Evolutionary conservation across 2,888 invertebrate species (phyloP), one percentile per base, ranked within the genome.

Genomic region (Cetonia aurata): DNA sequence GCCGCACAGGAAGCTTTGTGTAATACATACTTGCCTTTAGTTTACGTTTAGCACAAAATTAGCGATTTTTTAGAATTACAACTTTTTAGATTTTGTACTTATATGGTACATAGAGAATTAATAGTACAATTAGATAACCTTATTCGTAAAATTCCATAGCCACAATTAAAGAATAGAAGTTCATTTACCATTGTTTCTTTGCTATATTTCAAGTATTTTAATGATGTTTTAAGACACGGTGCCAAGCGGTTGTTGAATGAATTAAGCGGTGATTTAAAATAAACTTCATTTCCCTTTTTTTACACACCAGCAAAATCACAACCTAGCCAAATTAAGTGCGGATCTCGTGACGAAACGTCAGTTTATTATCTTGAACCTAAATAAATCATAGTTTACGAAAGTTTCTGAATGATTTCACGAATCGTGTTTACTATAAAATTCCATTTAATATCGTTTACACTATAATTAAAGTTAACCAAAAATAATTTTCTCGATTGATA

Each of bases 221-320:
- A 65, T 65, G 62, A 65, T 65, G 62, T 65, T 65, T 65, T 65
- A 62, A 50, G 48, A 50, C 37, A n/a, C 62, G 37, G 33, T 65
- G 62, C 62, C 62, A 65, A 50, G 50, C 41, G 37, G 37, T 65
- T 48, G 37, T 50, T 50, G 37, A 65, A 65, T 50, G 62, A 37
- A 60, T 60, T 60, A 60, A 65, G 19, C 62, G 50, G 44, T n/a
- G 44, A 65, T 65, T 65, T 65, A 65, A 65, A 65, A 65, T 65
- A 65, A 65, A 65, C 62, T 50, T 50, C 0, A 41, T 65, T 41
- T 65, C 50, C 62, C 37, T 19, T 37, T 65, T 50, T 50, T 65
- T 65, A 44, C 10, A 10, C 6, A n/a, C 13, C 46, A 41, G 10
- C 37, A 17, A 46, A 13, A 37, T 37, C 37, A 37, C 33, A 46